Conservation (phyloP, 2,797 vertebrate genomes). For the Pitangus sulphuratus region DNA sequence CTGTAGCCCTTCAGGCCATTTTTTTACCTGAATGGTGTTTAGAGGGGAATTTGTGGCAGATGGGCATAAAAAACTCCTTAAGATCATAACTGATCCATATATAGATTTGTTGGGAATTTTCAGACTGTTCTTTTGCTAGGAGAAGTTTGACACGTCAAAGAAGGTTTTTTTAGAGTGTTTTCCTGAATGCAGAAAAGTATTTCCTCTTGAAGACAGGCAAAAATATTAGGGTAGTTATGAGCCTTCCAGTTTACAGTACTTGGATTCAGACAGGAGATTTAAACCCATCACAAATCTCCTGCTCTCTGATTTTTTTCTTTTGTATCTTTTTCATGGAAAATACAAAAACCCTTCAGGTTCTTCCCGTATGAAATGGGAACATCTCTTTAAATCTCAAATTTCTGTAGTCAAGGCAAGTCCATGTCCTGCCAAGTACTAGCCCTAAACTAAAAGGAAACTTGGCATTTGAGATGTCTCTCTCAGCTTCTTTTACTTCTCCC, state of each 20-base stretch:
- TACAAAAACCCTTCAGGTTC: background rate
- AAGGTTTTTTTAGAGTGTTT: background rate
- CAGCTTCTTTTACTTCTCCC: background rate
- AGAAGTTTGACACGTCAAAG: background rate
- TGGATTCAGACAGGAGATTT: background rate
- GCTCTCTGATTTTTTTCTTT: background rate
- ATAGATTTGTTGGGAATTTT: background rate
- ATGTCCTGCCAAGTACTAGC: constrained; percentile 26
- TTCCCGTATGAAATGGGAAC: background rate
- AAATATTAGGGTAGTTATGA: background rate
- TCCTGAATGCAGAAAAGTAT: background rate
- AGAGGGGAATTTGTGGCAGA: background rate
- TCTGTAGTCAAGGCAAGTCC: constrained; percentile 13
- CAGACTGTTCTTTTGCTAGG: background rate
- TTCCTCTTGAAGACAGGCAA: background rate
- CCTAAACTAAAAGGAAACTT: constrained; percentile 46
- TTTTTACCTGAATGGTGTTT: background rate
- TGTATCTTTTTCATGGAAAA: background rate
- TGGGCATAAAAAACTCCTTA: background rate
- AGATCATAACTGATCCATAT: background rate
- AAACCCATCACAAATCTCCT: background rate
- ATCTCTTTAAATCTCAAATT: constrained; percentile 12
- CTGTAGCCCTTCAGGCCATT: background rate
- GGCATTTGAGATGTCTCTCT: constrained; percentile 33
- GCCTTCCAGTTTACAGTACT: background rate